Percentiles rank a stretch among this genome's conserved stretches.
phyloP scores from a whole-genome alignment of 2,888 invertebrate species.

The Xestia sexstrigata region DNA sequence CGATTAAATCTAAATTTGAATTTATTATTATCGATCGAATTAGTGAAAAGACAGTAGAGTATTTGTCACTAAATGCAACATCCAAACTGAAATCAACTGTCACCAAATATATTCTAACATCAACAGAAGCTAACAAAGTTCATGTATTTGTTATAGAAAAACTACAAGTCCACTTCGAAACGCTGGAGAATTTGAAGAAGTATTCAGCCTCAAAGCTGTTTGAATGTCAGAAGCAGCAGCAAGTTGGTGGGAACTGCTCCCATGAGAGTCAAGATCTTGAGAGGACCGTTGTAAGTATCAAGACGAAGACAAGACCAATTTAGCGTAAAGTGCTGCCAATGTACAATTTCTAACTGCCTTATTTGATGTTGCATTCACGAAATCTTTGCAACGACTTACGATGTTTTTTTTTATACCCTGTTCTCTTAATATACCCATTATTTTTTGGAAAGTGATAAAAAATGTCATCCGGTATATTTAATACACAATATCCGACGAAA shows the following conservation, averaged over 20 bases:
- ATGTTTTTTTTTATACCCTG: too few species aligned
- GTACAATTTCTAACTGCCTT: not conserved
- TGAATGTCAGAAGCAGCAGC: slow-evolving; percentile 88
- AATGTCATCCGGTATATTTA: not conserved
- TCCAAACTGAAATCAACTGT: not conserved
- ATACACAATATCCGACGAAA: not conserved
- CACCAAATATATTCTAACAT: not conserved
- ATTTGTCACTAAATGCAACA: not conserved
- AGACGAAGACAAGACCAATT: slow-evolving; percentile 5
- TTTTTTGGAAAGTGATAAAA: not conserved
- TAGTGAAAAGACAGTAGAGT: not conserved
- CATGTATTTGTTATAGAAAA: slow-evolving; percentile 77
- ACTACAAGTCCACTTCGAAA: slow-evolving; percentile 88
- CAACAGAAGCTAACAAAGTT: not conserved
- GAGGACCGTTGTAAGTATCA: slow-evolving; percentile 84
- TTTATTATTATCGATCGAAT: not conserved
- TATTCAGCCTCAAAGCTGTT: slow-evolving; percentile 88
- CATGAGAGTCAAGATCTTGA: slow-evolving; percentile 89
- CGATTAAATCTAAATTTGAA: too few species aligned
- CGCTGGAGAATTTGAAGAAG: slow-evolving; percentile 87
- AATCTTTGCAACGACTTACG: not conserved
- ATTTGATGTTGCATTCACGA: not conserved
- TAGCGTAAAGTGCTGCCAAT: not conserved
- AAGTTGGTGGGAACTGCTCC: slow-evolving; percentile 88
- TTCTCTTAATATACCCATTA: too few species aligned